These are phyloP conservation scores for Agonopterix subpropinquella DNA, from an alignment of 2,888 invertebrate genomes.

Conservation along the genomic window DNA sequence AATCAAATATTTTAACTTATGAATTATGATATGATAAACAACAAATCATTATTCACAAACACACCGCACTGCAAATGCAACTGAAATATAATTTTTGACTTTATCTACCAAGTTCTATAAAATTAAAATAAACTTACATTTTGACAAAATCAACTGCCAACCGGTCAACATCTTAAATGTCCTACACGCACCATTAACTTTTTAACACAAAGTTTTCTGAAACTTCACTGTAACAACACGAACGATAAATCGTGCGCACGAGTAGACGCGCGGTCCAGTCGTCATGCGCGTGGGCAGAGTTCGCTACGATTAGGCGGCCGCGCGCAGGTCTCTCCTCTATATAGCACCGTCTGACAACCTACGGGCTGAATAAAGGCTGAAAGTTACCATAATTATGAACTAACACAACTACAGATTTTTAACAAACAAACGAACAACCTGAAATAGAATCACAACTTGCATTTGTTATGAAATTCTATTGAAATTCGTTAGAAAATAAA, in stretches of 20 bases:
- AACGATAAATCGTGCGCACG: slow-evolving; percentile 2
- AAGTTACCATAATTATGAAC: too few relatives aligned
- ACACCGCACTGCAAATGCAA: too few relatives aligned
- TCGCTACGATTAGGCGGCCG: slow-evolving; percentile 50
- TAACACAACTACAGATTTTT: too few relatives aligned
- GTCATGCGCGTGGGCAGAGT: slow-evolving; percentile 25
- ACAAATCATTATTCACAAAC: too few relatives aligned
- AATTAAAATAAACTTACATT: slow-evolving; percentile 43
- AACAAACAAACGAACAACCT: too few relatives aligned
- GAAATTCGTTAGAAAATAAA: too few relatives aligned
- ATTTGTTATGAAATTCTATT: too few relatives aligned
- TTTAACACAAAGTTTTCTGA: not conserved
- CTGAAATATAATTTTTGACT: too few relatives aligned
- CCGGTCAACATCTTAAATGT: slow-evolving; percentile 55
- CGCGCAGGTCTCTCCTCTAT: slow-evolving; percentile 47
- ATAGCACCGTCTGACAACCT: slow-evolving; percentile 26
- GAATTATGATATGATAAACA: too few relatives aligned
- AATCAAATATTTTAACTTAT: too few relatives aligned
- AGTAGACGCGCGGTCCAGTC: slow-evolving; percentile 25
- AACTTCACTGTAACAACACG: not conserved
- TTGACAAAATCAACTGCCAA: slow-evolving; percentile 62
- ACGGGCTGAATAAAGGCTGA: too few relatives aligned
- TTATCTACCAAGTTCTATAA: not conserved
- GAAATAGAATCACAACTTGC: too few relatives aligned
- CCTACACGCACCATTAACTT: not conserved